A percentile compares a stretch with the other conserved stretches of the same genome.
Evolutionary conservation across 2,888 invertebrate species (phyloP).

Genomic region (Pyrrhosoma nymphula): DNA sequence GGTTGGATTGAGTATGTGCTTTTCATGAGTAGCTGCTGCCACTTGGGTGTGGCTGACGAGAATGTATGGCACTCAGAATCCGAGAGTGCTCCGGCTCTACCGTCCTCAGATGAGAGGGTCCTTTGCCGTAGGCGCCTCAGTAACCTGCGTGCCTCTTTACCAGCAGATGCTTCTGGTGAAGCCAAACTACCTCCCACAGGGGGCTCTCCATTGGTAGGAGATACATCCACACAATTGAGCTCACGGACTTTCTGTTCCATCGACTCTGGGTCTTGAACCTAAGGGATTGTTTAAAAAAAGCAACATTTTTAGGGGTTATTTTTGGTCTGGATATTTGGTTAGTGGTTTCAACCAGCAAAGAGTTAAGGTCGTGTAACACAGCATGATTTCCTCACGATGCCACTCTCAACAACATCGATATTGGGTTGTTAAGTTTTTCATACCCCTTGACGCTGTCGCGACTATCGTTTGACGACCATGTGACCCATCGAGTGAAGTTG

Average conservation of each 20-base stretch:
- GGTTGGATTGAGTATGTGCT: conserved; percentile 62
- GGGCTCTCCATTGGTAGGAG: conserved; percentile 79
- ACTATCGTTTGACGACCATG: no score
- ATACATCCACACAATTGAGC: conserved; percentile 86
- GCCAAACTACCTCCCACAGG: conserved; percentile 55
- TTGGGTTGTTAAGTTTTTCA: no score
- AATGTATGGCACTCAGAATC: conserved; percentile 85
- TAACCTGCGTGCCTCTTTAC: conserved; percentile 15
- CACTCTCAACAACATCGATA: no score
- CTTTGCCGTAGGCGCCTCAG: conserved; percentile 43
- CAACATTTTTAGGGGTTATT: no score
- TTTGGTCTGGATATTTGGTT: no score
- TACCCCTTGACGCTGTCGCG: no score
- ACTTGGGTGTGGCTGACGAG: conserved; percentile 85
- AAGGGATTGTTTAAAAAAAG: no score
- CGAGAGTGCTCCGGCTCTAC: conserved; percentile 81
- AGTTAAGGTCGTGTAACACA: no score
- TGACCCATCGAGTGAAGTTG: no score
- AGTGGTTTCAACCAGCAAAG: no score
- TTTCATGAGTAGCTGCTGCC: conserved; percentile 83
- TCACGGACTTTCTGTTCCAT: conserved; percentile 87
- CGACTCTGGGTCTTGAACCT: conserved; percentile 75
- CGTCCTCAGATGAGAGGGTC: conserved; percentile 63
- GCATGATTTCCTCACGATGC: no score
- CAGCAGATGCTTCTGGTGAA: conserved; percentile 57